Evolutionary conservation across 2,797 vertebrate species (phyloP), one percentile per base, ranked within the genome.

Genomic region (Anolis apletophallus): DNA sequence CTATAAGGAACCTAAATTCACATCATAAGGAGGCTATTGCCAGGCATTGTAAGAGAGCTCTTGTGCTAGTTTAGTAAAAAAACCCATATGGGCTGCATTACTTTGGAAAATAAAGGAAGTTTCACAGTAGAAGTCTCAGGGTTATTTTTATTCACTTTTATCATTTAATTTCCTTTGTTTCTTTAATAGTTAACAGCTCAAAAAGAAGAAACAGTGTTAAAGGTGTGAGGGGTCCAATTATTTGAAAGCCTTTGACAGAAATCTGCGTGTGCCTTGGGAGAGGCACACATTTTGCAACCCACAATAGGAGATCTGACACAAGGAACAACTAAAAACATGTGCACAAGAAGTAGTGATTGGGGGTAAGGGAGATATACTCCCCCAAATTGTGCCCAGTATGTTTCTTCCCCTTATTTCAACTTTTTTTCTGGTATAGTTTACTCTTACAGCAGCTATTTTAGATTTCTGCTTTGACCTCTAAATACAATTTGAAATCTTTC

Each of bases 101-200:
- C 23, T 90, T 85, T 71, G 80, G 75, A 75, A 94, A 93, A 91
- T 69, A 23, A 36, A 61, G 71, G 34, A 84, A 83, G 85, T 87
- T 91, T 87, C 87, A 90, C 74, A 88, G 61, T 68, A 74, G 81
- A 93, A 92, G 87, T 72, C 85, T 6, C 68, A 72, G 91, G 86
- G 19, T 74, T 89, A 86, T 87, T 93, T 93, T 89, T 77, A 74
- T 81, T 90, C 46, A 17, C 67, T 89, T 88, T 71, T 32, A 59
- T 88, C 0, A 83, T 88, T 81, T 85, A 75, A 90, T 86, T 84
- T 90, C 40, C 68, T 91, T 92, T 91, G 81, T 89, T 91, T 91
- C 79, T 90, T 84, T 86, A 89, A 76, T 34, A 84, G 17, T 83
- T 19, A 86, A 83, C 88, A 87, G 68, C 86, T 59, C 29, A 85